These are phyloP conservation scores for Hyposoter didymator DNA, from an alignment of 2,888 invertebrate species.

Conservation along the genomic window DNA sequence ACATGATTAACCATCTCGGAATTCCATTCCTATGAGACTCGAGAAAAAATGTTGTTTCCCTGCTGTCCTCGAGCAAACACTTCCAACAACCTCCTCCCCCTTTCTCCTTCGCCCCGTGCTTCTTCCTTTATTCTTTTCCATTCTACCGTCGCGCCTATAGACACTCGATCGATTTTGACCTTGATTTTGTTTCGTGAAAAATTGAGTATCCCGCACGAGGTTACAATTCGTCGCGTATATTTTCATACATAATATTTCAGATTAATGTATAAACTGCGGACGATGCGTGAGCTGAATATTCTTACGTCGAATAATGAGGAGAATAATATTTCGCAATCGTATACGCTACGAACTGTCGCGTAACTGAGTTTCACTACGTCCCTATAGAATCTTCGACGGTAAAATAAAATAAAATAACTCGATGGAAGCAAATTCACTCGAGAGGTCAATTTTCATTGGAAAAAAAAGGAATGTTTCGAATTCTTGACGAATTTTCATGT, in stretches of 20 bases:
- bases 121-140: slow-evolving; percentile 6
- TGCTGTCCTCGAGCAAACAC: slow-evolving; percentile 1
- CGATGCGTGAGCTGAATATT: not conserved
- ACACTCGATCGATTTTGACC: slow-evolving; percentile 56
- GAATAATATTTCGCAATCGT: not conserved
- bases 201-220: slow-evolving; percentile 52
- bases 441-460: not conserved
- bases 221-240: not conserved
- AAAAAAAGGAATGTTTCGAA: not conserved
- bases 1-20: not conserved
- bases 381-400: too few relatives aligned
- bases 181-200: slow-evolving; percentile 63
- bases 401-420: not conserved
- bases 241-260: not conserved
- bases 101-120: not conserved
- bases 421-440: not conserved
- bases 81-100: not conserved
- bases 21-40: not conserved
- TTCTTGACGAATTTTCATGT: not conserved
- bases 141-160: slow-evolving; percentile 16
- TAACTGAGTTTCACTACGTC: not conserved
- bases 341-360: not conserved
- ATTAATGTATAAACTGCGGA: not conserved
- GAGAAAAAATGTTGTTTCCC: not conserved
- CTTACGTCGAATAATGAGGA: not conserved